Evolutionary conservation across 2,888 invertebrate species (phyloP).

Genomic region (Adelphocoris suturalis): DNA sequence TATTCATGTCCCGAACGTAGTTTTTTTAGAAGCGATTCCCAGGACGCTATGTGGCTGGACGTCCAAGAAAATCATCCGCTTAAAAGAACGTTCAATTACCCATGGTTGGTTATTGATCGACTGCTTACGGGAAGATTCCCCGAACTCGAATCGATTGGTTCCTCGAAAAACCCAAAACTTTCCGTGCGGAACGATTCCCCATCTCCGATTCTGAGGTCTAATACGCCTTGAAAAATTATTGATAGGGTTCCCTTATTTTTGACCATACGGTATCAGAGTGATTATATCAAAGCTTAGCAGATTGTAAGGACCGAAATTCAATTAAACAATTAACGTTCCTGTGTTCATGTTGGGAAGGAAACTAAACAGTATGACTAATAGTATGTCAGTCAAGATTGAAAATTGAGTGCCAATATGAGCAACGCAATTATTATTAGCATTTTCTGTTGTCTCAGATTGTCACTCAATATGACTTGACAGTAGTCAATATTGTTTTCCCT

Average conservation of each 20-base stretch:
- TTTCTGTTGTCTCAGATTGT: background rate
- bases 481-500: background rate
- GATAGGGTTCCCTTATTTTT: background rate
- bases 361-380: no score
- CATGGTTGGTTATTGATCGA: conserved; percentile 38
- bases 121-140: conserved; percentile 37
- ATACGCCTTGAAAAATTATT: conserved; percentile 5
- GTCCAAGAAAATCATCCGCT: conserved; percentile 37
- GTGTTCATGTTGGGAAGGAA: no score
- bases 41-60: background rate
- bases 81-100: conserved; percentile 48
- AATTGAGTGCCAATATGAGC: no score
- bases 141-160: conserved; percentile 49
- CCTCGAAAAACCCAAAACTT: conserved; percentile 44
- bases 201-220: conserved; percentile 4
- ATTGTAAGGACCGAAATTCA: no score
- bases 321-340: no score
- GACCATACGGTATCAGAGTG: background rate
- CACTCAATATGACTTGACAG: background rate
- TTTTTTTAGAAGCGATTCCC: conserved; percentile 14
- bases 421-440: background rate
- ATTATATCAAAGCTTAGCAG: background rate
- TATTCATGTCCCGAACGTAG: background rate
- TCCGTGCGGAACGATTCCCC: conserved; percentile 20
- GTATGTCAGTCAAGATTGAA: no score